Conservation (phyloP, 2,797 vertebrate genomes). For the Eurystomus glaucurus region DNA sequence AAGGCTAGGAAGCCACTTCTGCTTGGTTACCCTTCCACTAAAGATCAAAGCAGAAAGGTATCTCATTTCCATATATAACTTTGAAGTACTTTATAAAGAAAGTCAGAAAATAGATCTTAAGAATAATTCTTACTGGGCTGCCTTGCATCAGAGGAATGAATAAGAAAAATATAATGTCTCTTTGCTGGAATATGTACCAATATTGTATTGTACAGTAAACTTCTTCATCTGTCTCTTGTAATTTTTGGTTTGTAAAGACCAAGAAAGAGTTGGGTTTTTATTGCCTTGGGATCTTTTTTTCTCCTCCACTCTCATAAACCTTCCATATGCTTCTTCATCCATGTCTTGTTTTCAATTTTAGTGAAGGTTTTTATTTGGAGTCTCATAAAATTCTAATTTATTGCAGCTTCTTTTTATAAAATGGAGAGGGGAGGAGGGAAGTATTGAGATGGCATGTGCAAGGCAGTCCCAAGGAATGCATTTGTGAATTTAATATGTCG, state of each 20-base stretch:
- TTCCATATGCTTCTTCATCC: conserved; percentile 55
- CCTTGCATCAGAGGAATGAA: background rate
- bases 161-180: background rate
- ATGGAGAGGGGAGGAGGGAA: background rate
- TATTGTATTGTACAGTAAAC: background rate
- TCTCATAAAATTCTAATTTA: conserved; percentile 75
- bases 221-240: conserved; percentile 41
- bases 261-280: conserved; percentile 48
- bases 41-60: conserved; percentile 53
- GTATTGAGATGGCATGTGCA: conserved; percentile 23
- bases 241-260: conserved; percentile 29
- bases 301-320: conserved; percentile 40
- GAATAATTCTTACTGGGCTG: background rate
- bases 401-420: conserved; percentile 64
- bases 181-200: background rate
- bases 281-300: background rate
- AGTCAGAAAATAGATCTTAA: conserved; percentile 12
- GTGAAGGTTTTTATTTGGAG: conserved; percentile 66
- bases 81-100: conserved; percentile 44
- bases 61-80: conserved; percentile 31
- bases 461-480: conserved; percentile 27
- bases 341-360: conserved; percentile 68
- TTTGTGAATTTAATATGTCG: conserved; percentile 5
- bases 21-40: background rate
- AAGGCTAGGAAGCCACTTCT: conserved; percentile 7